These are phyloP conservation scores for Arrhopalites spinosus DNA, from an alignment of 2,888 invertebrate genomes.

Conservation along the genomic window DNA sequence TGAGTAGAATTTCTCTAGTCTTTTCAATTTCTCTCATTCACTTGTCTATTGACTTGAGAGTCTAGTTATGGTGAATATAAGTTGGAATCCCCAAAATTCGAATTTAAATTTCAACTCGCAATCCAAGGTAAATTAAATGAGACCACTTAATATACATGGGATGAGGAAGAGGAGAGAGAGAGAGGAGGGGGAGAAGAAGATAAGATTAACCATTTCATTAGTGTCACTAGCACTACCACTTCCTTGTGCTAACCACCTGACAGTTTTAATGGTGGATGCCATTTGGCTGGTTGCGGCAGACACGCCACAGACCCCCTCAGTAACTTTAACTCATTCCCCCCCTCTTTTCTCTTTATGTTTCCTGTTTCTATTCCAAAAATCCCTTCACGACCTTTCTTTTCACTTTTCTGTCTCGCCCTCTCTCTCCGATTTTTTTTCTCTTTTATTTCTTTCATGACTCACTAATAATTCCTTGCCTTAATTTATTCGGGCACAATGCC, in stretches of 20 bases:
- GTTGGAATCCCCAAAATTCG: neutral
- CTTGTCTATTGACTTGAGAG: neutral
- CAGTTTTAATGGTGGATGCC: neutral
- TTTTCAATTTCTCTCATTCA: neutral
- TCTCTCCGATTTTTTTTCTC: neutral
- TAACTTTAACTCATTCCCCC: neutral
- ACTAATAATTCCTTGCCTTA: neutral
- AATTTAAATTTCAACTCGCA: neutral
- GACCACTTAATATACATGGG: slow-evolving; percentile 10
- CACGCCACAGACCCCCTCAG: neutral
- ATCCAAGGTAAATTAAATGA: neutral
- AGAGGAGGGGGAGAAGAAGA: too few relatives aligned
- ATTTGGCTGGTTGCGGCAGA: neutral
- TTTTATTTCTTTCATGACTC: neutral
- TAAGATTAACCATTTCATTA: slow-evolving; percentile 18
- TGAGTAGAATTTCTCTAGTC: neutral
- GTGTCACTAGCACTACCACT: slow-evolving; percentile 11
- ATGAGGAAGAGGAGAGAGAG: neutral
- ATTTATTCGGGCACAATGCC: neutral
- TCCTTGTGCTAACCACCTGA: neutral
- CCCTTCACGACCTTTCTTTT: neutral
- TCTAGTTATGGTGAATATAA: too few relatives aligned
- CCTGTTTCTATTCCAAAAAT: neutral
- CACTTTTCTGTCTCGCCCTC: neutral
- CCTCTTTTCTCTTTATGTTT: neutral